Evolutionary conservation across 2,113 vertebrate species (phyloP), one percentile per base, ranked within the genome.

Genomic region (Catharus fuscescens): DNA sequence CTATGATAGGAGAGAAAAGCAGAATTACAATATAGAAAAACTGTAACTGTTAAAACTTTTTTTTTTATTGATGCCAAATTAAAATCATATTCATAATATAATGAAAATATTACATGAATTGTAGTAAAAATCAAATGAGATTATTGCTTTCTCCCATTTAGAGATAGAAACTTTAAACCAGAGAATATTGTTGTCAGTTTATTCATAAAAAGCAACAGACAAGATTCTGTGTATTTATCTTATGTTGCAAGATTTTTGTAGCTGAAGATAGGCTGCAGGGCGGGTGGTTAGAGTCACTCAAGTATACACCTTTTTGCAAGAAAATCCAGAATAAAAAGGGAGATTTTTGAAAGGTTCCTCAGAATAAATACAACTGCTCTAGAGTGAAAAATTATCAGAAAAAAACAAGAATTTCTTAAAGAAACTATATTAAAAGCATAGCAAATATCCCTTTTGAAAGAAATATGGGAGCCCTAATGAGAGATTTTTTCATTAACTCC

Each of bases 271-370:
- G 2, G 6, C 12, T 80, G 5, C 18, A 86, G 8, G 12, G 6
- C 7, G 57, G 24, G 4, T 53, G 12, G 21, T 5, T 47, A 57
- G 48, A 76, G 16, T 6, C 44, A 34, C 24, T 54, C 34, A 48
- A 14, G 3, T 38, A 4, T 34, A 10, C 2, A 45, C 7, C 1
- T 3, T 47, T 70, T 56, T 76, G 3, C 12, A n/a, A 20, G 12
- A 38, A 53, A 14, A 4, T 42, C 9, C 26, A n/a, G 19, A 42
- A 66, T 26, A 32, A 5, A 52, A 34, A 72, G 14, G 2, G 3
- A 62, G 17, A 26, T 47, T 71, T 80, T 32, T 48, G 11, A 59
- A 59, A 72, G 3, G 19, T 47, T 67, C 8, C 28, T 82, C 12
- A 31, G 21, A 69, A 69, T 25, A 28, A 85, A 78, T 18, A 9